Evolutionary conservation across 2,888 invertebrate genomes (phyloP), one percentile per base, ranked within the genome.

Genomic region (Drosophila hamatofila): DNA sequence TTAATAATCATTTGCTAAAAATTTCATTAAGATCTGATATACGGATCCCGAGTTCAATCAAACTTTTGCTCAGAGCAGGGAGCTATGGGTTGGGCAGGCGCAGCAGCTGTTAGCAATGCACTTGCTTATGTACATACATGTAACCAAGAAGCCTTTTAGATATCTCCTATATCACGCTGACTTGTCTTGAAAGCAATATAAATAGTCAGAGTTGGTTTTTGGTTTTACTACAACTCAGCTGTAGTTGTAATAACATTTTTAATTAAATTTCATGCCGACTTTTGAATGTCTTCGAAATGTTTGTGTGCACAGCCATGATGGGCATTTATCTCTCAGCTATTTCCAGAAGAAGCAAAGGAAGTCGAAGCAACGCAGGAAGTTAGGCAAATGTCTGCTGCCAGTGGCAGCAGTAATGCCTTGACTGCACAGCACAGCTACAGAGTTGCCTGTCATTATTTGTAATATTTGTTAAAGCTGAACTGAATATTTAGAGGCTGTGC

Each of bases 201-300:
- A 30, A 35, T 46, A 52, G 39, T 56, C 46, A 23, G 57, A 42
- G 3, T 57, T 11, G 18, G 23, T 35, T 57, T 67, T 27, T 33
- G 39, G 41, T 18, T 41, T 27, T 16, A 23, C 30, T 75, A 64
- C 62, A 51, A 44, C 66, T 51, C 66, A 23, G 46, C 60, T 80
- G 65, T 81, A 81, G 85, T 89, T 90, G 78, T 75, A 81, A 82
- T 80, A 74, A 90, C 83, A 81, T 89, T 89, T 90, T 90, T 91
- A 91, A 91, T 90, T 90, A 90, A 91, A 90, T 90, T 91, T 84
- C 71, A 76, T 89, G 81, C 86, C 80, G 86, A 90, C 81, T 88
- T 69, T 79, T 76, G 65, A 71, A 62, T 70, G 73, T 76, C 72
- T 79, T 79, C 61, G 57, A 42, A 48, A 51, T 51, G 60, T 21